These are phyloP conservation scores for Anoura caudifer DNA, from an alignment of 2,113 vertebrate genomes.

Conservation along the genomic window DNA sequence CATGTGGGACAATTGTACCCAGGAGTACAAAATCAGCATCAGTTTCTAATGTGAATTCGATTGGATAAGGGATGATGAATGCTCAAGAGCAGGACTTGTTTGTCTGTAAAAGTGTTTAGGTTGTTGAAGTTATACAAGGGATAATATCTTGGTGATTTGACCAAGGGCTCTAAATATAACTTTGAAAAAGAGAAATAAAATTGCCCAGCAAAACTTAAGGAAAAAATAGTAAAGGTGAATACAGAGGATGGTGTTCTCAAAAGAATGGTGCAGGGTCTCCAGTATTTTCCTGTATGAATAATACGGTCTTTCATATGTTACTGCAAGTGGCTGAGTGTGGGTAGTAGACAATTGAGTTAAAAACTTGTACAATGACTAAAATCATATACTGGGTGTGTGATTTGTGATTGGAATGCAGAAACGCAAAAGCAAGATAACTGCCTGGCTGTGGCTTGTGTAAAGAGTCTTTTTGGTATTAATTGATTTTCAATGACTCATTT, in stretches of 20 bases:
- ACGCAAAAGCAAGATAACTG: background rate
- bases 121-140: background rate
- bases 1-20: background rate
- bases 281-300: background rate
- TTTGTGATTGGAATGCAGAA: background rate
- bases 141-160: background rate
- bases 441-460: background rate
- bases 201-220: background rate
- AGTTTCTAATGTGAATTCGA: background rate
- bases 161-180: background rate
- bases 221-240: background rate
- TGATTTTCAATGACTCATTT: background rate
- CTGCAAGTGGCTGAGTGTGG: background rate
- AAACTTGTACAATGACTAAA: background rate
- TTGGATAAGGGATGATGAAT: background rate
- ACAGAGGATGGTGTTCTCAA: background rate
- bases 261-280: background rate
- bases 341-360: background rate
- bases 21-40: background rate
- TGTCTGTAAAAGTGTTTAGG: background rate
- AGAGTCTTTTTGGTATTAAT: background rate
- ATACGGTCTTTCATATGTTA: background rate
- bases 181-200: conserved; percentile 19
- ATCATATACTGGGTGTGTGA: background rate
- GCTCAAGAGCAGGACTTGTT: background rate